Evolutionary conservation across 2,797 vertebrate genomes (phyloP).

Genomic region (Lophotriccus pileatus): DNA sequence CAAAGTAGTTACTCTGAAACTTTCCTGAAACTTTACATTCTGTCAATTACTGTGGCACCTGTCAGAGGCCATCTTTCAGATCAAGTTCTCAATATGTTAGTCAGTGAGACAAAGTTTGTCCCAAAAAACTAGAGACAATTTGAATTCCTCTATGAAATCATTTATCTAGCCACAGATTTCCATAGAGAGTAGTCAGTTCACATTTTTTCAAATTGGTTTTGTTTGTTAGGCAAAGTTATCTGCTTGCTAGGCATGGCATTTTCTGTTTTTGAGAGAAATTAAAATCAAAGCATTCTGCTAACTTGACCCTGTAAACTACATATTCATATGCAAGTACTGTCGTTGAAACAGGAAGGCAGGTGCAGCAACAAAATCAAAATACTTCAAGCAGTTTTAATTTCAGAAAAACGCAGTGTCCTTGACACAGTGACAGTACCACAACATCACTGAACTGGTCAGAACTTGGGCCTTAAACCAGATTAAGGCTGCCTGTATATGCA

Average conservation of each 20-base stretch:
- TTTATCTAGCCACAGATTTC: neutral
- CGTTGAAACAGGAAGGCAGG: neutral
- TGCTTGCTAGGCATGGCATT: neutral
- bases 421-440: neutral
- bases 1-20: neutral
- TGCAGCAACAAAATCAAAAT: neutral
- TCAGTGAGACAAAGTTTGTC: neutral
- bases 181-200: neutral
- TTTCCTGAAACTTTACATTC: neutral
- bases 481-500: neutral
- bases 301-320: neutral
- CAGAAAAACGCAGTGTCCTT: neutral
- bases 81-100: neutral
- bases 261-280: neutral
- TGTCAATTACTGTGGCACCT: neutral
- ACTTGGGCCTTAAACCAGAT: neutral
- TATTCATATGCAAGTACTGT: neutral
- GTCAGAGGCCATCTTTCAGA: neutral
- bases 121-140: neutral
- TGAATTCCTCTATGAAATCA: neutral
- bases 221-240: neutral
- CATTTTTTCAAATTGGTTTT: neutral
- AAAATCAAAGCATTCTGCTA: neutral
- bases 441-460: neutral
- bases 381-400: neutral